Base-by-base conservation (phyloP, 2,113 vertebrate species). In the Lophius piscatorius region DNA sequence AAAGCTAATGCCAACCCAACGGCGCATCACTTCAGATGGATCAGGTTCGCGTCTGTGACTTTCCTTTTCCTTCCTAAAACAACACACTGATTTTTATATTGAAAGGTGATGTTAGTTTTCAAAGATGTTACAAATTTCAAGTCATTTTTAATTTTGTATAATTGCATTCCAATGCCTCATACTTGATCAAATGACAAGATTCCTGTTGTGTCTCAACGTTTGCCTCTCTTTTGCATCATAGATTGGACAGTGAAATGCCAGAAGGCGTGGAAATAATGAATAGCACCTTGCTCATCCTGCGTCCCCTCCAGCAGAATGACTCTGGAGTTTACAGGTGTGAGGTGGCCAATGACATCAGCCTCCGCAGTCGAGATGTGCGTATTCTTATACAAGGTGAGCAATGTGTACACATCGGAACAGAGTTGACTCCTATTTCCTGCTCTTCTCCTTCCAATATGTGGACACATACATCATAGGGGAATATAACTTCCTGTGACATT, bases 1-100 rank as follows among this genome's bases (percentile, higher is more conserved):
- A 95, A 94, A 88, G 96, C 95, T 73, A 96, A 97, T 62, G 94
- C 96, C 74, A 99, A 99, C 89, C 97, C 97, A 14, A 91, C 94
- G 14, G 87, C 88, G 89, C 94, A 76, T 91, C 93, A 90, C 78
- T 92, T 90, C 76, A 85, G 80, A 87, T 92, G 91, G 91, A 89
- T 88, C 85, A 91, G 91, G 91, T 92, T 51, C 60, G 81, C 74
- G 16, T 42, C 2, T 70, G 4, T 56, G 35, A 22, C 22, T 5
- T 21, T 34, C 33, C n/a, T n/a, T n/a, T n/a, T n/a, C n/a, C n/a
- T n/a, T n/a, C n/a, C n/a, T n/a, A n/a, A n/a, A n/a, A n/a, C n/a
- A n/a, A n/a, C n/a, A n/a, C n/a, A n/a, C n/a, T n/a, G n/a, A n/a
- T n/a, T n/a, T n/a, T n/a, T n/a, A n/a, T n/a, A n/a, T n/a, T n/a